A percentile compares a stretch with the other conserved stretches of the same genome.
These are phyloP conservation scores for Eospalax fontanierii DNA, from an alignment of 2,797 vertebrate genomes.

Conservation along the genomic window DNA sequence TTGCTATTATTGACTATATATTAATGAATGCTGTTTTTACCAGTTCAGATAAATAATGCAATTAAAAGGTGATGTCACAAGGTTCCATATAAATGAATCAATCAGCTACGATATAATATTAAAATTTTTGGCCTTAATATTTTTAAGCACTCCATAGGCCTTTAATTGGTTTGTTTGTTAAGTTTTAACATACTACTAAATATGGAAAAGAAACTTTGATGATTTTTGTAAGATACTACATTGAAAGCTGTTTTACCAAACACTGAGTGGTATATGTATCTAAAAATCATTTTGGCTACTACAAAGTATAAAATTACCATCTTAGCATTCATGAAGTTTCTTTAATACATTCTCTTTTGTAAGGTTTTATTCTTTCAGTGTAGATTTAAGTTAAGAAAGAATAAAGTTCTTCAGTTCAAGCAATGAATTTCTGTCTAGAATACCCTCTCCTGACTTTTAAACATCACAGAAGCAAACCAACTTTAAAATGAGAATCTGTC, in stretches of 20 bases:
- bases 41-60: background rate
- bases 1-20: background rate
- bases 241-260: background rate
- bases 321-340: background rate
- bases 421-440: constrained; percentile 17
- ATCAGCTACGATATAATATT: background rate
- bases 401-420: background rate
- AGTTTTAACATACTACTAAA: background rate
- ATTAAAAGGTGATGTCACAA: background rate
- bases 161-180: constrained; percentile 23
- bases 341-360: background rate
- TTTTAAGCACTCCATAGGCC: background rate
- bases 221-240: constrained; percentile 16
- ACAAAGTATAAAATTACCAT: background rate
- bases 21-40: background rate
- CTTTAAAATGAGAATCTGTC: constrained; percentile 48
- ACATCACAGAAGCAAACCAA: background rate
- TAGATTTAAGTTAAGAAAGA: background rate
- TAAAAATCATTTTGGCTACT: background rate
- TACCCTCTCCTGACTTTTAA: constrained; percentile 25
- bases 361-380: background rate
- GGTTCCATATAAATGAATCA: background rate
- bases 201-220: background rate
- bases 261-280: background rate
- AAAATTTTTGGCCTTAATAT: background rate